phyloP scores from a whole-genome alignment of 2,888 invertebrate genomes.

The Tricholauxania praeusta region DNA sequence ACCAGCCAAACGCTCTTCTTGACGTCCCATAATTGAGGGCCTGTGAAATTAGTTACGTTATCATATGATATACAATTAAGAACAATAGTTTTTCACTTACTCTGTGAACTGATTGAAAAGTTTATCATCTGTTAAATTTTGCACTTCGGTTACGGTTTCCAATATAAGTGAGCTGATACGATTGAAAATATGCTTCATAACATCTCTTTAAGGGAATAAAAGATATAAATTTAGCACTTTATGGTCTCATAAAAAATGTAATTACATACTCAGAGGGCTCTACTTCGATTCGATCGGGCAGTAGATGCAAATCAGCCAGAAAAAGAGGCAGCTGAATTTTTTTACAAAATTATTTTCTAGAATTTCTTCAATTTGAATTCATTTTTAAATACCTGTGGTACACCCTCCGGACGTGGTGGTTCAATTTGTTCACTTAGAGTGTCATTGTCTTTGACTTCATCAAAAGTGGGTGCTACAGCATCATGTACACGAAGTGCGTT shows the following conservation, averaged over 20 bases:
- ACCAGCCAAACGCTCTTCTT: conserved; percentile 82
- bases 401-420: conserved; percentile 64
- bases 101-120: conserved; percentile 80
- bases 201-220: conserved; percentile 46
- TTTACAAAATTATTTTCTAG: background rate
- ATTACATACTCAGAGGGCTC: conserved; percentile 64
- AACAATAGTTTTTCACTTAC: conserved; percentile 53
- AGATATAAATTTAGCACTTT: background rate
- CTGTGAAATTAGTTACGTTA: conserved; percentile 63
- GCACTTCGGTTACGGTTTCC: conserved; percentile 76
- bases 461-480: conserved; percentile 69
- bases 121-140: conserved; percentile 79
- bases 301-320: conserved; percentile 72
- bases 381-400: conserved; percentile 66
- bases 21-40: conserved; percentile 85
- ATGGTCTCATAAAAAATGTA: background rate
- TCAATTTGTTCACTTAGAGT: conserved; percentile 71
- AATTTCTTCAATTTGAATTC: background rate
- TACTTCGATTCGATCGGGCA: conserved; percentile 73
- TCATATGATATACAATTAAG: background rate
- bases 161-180: conserved; percentile 60
- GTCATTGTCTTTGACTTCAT: conserved; percentile 64
- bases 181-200: conserved; percentile 57
- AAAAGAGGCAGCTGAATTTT: conserved; percentile 59
- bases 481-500: conserved; percentile 71